Evolutionary conservation across 2,797 vertebrate species (phyloP).

Genomic region (Clarias platycephalus): DNA sequence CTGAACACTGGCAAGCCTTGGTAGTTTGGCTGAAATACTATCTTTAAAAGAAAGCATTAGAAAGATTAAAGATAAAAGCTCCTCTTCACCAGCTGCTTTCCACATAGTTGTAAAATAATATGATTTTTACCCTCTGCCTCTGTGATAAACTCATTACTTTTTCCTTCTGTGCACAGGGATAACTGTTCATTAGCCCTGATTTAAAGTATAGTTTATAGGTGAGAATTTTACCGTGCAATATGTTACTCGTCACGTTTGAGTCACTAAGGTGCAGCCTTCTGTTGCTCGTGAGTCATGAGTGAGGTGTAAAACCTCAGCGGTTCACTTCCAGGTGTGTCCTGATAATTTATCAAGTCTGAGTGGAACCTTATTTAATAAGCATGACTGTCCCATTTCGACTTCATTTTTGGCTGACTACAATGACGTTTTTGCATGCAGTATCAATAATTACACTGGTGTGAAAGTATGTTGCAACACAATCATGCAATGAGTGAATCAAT

Average conservation of each 20-base stretch:
- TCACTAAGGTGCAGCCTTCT: constrained; percentile 14
- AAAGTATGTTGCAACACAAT: neutral
- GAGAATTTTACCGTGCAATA: constrained; percentile 7
- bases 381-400: neutral
- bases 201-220: neutral
- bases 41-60: neutral
- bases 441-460: neutral
- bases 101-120: neutral
- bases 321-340: constrained; percentile 48
- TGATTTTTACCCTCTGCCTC: neutral
- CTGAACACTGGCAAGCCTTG: constrained; percentile 14
- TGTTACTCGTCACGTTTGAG: neutral
- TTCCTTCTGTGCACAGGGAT: neutral
- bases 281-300: constrained; percentile 22
- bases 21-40: constrained; percentile 8
- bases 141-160: neutral
- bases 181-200: constrained; percentile 7
- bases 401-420: neutral
- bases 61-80: neutral
- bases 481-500: neutral
- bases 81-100: neutral
- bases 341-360: constrained; percentile 2
- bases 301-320: constrained; percentile 19
- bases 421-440: neutral
- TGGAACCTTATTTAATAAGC: neutral